A percentile compares a stretch with the other conserved stretches of the same genome.
Conservation (phyloP, 2,113 vertebrate species). For the Ginglymostoma cirratum region DNA sequence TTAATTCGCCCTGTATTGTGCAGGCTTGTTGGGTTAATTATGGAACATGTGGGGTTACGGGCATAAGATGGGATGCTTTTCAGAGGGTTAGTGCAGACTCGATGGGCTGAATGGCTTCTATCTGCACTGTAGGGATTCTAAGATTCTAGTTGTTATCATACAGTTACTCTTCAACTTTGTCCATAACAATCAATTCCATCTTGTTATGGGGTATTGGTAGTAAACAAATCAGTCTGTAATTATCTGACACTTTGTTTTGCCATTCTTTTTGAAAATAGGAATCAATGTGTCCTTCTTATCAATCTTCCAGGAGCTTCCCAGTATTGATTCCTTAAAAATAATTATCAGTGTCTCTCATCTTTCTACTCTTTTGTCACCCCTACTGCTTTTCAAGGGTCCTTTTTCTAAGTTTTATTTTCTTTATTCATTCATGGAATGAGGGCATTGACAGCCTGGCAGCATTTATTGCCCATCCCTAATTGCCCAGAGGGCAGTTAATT, state of each 20-base stretch:
- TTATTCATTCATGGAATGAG: too few species aligned
- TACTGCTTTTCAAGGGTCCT: background rate
- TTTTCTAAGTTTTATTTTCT: too few species aligned
- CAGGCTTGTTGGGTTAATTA: too few species aligned
- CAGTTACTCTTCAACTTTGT: background rate
- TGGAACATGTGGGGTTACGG: too few species aligned
- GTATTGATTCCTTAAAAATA: background rate
- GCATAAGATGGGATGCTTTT: too few species aligned
- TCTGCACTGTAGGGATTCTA: too few species aligned
- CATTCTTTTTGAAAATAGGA: background rate
- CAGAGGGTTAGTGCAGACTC: too few species aligned
- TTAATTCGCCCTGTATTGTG: too few species aligned
- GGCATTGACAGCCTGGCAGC: too few species aligned
- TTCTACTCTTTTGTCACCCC: background rate
- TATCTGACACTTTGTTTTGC: background rate
- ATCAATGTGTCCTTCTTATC: background rate
- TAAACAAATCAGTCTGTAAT: background rate
- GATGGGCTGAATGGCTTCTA: too few species aligned
- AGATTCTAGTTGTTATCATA: background rate
- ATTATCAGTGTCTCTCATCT: background rate
- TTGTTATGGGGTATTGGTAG: background rate
- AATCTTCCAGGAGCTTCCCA: background rate
- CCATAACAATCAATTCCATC: background rate
- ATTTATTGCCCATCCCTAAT: too few species aligned
- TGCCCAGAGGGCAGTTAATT: too few species aligned